Evolutionary conservation across 2,888 invertebrate species (phyloP).

Genomic region (Hypomecis punctinalis): DNA sequence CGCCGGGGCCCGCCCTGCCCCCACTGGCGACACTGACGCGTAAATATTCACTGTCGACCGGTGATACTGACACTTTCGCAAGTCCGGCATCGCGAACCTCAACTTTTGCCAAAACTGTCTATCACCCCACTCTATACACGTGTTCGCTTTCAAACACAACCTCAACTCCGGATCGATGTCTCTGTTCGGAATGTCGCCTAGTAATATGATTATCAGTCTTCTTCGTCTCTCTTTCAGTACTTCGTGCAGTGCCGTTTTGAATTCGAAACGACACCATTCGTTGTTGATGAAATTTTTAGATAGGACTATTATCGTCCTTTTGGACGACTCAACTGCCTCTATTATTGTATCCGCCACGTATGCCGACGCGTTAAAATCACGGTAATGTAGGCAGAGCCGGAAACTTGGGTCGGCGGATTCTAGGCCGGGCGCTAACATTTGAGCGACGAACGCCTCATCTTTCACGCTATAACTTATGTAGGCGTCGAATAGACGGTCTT

Average conservation of each 20-base stretch:
- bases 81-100: conserved; percentile 95
- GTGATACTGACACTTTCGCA: conserved; percentile 87
- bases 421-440: conserved; percentile 94
- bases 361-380: conserved; percentile 94
- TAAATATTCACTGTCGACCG: conserved; percentile 90
- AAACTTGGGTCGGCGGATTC: conserved; percentile 93
- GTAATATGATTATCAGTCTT: conserved; percentile 94
- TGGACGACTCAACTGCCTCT: conserved; percentile 95
- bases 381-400: conserved; percentile 95
- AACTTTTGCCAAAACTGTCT: conserved; percentile 98
- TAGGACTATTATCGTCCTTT: conserved; percentile 94
- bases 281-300: conserved; percentile 97
- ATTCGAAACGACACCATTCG: conserved; percentile 98
- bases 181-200: conserved; percentile 94
- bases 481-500: conserved; percentile 96
- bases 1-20: conserved; percentile 85
- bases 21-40: conserved; percentile 86
- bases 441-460: conserved; percentile 96
- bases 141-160: conserved; percentile 95
- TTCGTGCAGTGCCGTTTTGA: conserved; percentile 96
- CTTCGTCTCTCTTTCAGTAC: conserved; percentile 94
- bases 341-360: conserved; percentile 97
- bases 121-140: conserved; percentile 97
- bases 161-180: conserved; percentile 96
- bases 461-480: conserved; percentile 97